Percentiles rank a stretch among this genome's conserved stretches.
Conservation (phyloP, 2,888 invertebrate genomes). For the Agrochola lota region DNA sequence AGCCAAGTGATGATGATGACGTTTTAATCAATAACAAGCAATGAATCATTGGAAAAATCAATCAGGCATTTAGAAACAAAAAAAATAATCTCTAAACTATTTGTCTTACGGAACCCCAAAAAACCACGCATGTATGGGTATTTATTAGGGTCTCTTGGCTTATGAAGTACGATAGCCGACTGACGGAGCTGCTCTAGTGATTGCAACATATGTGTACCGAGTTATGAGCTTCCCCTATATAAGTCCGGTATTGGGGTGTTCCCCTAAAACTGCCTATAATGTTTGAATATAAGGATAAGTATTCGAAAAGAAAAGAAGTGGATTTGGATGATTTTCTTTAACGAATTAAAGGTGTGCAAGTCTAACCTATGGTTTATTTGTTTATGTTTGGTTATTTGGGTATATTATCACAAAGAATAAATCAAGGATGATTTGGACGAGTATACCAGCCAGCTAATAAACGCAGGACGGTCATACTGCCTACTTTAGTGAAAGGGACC, state of each 20-base stretch:
- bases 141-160: constrained; percentile 49
- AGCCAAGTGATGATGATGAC: no score
- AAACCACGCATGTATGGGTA: constrained; percentile 19
- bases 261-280: neutral
- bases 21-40: neutral
- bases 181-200: constrained; percentile 29
- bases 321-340: neutral
- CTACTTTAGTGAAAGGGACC: neutral
- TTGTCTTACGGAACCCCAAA: constrained; percentile 17
- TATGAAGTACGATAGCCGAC: constrained; percentile 40
- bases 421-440: neutral
- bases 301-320: neutral
- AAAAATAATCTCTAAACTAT: neutral
- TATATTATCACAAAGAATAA: neutral
- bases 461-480: neutral
- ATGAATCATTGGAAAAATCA: neutral
- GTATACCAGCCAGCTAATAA: neutral
- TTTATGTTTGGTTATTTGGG: no score
- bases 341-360: neutral
- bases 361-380: no score
- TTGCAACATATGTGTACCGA: constrained; percentile 42
- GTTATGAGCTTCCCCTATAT: constrained; percentile 24
- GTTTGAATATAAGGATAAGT: neutral
- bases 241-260: neutral
- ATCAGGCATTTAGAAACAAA: neutral